Base-by-base conservation (phyloP, 1,140 invertebrate genomes). In the Pinna nobilis region DNA sequence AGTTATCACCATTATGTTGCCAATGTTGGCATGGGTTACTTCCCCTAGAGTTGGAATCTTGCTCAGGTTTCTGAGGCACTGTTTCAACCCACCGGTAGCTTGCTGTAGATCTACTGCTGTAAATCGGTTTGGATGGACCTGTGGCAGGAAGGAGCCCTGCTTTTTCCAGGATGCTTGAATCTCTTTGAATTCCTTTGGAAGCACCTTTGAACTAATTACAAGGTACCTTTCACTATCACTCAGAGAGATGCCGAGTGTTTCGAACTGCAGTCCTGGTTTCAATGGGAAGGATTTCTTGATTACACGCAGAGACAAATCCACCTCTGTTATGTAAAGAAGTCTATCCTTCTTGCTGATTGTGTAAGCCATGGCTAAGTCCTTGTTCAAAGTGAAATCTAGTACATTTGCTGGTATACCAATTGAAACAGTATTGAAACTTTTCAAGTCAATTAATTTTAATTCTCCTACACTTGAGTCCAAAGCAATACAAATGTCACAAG, bases 41-140 rank as follows among this genome's bases (percentile, higher is more conserved):
- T 71, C 74, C 32, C 84, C 83, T 5, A 86, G 76, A 57, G 74
- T 68, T 32, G 84, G 84, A 3, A 83, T 78, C 35, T 84, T 83
- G 28, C 81, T 77, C 60, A 84, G 60, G 3, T 67, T 70, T 50
- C 80, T 69, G 18, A 59, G 63, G 59, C 79, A 84, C 15, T 80
- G 77, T 28, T 81, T 71, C 3, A 80, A 65, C 13, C 61, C 57
- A 4, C 82, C 81, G 37, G 69, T 76, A 39, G 67, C 66, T 33
- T 80, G 71, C 0, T 51, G 72, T 3, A 85, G 57, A 39, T 86
- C 83, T 9, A 84, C 63, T 2, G 83, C 84, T 59, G 69, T 60
- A 65, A 81, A 84, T 11, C 78, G 70, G 64, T 79, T 63, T 13
- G 65, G 69, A 47, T 84, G 81, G 37, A 59, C 59, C 53, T 86